These are phyloP conservation scores for Chrosomus eos DNA, from an alignment of 2,797 vertebrate species.

Conservation along the genomic window DNA sequence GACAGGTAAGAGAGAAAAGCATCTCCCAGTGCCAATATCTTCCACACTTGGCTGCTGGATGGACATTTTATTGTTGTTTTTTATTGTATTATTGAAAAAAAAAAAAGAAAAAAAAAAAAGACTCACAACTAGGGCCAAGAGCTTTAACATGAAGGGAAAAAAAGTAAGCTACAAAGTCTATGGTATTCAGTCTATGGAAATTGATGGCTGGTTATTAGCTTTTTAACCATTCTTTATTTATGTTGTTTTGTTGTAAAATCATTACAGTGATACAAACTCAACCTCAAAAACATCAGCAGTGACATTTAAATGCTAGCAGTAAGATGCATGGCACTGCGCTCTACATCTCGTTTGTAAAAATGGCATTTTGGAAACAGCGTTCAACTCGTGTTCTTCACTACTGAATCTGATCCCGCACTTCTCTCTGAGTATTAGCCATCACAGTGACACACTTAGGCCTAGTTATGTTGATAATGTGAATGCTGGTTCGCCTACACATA, in stretches of 20 bases:
- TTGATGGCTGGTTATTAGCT: not conserved
- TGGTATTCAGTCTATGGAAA: not conserved
- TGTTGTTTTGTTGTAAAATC: constrained; percentile 25
- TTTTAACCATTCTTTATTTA: not conserved
- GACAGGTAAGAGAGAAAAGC: constrained; percentile 40
- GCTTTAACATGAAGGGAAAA: not conserved
- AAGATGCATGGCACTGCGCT: constrained; percentile 11
- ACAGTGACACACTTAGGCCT: constrained; percentile 34
- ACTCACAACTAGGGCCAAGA: constrained; percentile 1
- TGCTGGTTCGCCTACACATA: constrained; percentile 31
- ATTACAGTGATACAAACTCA: constrained; percentile 22
- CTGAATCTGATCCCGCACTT: not conserved
- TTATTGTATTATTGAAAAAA: constrained; percentile 1
- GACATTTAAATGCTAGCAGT: constrained; percentile 44
- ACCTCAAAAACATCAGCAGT: constrained; percentile 43
- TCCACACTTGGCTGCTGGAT: constrained; percentile 9
- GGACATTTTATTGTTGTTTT: not conserved
- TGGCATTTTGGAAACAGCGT: constrained; percentile 43
- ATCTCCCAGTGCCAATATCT: constrained; percentile 14
- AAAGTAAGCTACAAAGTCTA: not conserved
- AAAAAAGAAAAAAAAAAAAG: no score
- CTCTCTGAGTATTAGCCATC: constrained; percentile 14
- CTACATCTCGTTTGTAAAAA: constrained; percentile 50
- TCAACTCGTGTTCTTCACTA: constrained; percentile 26
- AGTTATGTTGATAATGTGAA: constrained; percentile 15